These are phyloP conservation scores for Meghimatium bilineatum DNA, from an alignment of 2,888 invertebrate species.

Conservation along the genomic window DNA sequence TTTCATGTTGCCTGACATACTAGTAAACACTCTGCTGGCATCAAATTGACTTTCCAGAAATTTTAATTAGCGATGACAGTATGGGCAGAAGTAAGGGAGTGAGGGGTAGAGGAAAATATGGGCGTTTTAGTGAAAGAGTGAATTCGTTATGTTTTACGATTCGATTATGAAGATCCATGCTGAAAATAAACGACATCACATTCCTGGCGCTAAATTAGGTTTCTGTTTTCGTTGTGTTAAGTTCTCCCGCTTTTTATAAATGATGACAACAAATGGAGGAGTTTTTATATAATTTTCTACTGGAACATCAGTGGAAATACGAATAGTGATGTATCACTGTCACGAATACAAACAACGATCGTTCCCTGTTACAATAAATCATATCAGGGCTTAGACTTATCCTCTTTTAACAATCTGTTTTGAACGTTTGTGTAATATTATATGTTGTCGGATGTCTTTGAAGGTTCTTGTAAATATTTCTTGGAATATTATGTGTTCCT, in stretches of 20 bases:
- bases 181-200: constrained; percentile 22
- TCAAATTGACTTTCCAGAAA: constrained; percentile 32
- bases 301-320: background rate
- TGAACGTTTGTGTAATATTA: constrained; percentile 24
- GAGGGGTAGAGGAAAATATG: background rate
- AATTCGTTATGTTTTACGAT: constrained; percentile 14
- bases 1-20: constrained; percentile 27
- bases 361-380: background rate
- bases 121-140: background rate
- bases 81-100: background rate
- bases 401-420: background rate
- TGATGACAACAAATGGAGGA: background rate
- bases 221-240: constrained; percentile 22
- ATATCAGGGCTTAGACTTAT: background rate
- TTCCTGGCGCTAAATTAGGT: constrained; percentile 20
- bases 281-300: background rate
- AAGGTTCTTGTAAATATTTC: too few relatives aligned
- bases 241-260: constrained; percentile 2
- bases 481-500: constrained; percentile 1
- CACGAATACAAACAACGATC: background rate
- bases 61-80: constrained; percentile 14
- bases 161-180: constrained; percentile 14
- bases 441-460: background rate
- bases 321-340: constrained; percentile 13
- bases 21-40: constrained; percentile 21